Conservation (phyloP, 2,888 invertebrate species). For the Folsomia manolachei region DNA sequence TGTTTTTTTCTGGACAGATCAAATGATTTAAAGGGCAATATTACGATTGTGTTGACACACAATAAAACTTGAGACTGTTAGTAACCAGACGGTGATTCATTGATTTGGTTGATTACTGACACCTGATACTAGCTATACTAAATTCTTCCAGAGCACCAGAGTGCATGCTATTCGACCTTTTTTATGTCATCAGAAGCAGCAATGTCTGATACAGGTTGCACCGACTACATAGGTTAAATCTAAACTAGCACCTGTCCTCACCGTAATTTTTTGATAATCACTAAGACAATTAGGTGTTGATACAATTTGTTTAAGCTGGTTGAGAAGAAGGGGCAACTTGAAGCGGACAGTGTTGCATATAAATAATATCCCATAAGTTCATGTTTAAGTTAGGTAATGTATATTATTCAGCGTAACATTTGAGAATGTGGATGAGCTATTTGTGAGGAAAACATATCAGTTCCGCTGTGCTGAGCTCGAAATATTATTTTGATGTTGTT, state of each 20-base stretch:
- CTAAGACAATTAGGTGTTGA: too few relatives aligned
- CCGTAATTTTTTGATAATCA: too few relatives aligned
- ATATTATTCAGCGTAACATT: neutral
- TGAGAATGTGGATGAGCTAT: neutral
- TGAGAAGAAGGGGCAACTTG: neutral
- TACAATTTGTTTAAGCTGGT: too few relatives aligned
- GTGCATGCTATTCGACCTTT: too few relatives aligned
- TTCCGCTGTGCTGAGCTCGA: neutral
- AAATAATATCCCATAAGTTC: neutral
- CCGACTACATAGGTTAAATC: too few relatives aligned
- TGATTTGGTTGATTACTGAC: neutral
- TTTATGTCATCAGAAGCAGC: too few relatives aligned
- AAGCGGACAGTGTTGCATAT: neutral
- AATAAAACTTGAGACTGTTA: neutral
- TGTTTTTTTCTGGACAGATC: neutral
- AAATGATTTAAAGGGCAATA: neutral
- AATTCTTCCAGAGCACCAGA: too few relatives aligned
- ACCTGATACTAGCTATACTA: neutral
- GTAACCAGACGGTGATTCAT: neutral
- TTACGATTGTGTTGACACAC: neutral
- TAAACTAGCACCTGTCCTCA: too few relatives aligned
- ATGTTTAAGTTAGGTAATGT: too few relatives aligned
- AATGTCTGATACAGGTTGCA: too few relatives aligned
- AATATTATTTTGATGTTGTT: conserved; percentile 7
- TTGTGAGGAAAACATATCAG: neutral